These are phyloP conservation scores for Eubucco bourcierii DNA, from an alignment of 2,113 vertebrate species.

Conservation along the genomic window DNA sequence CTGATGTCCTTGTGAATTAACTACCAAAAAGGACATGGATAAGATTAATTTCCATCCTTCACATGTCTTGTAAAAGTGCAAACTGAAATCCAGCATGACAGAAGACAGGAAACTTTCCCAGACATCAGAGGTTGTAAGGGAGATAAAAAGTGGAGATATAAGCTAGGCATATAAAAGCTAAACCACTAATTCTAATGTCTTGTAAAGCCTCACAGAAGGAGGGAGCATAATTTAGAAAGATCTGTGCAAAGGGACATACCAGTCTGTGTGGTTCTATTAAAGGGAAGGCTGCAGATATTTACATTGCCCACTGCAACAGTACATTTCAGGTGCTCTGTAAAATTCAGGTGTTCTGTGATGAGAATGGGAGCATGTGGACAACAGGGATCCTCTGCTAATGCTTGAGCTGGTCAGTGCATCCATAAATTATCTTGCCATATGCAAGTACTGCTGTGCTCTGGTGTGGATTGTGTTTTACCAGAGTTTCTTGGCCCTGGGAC, in stretches of 20 bases:
- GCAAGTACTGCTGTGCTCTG: neutral
- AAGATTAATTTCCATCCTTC: conserved; percentile 2
- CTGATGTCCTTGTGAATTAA: neutral
- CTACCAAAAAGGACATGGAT: neutral
- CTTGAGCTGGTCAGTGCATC: neutral
- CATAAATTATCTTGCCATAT: neutral
- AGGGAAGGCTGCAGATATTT: neutral
- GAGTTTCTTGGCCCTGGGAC: neutral
- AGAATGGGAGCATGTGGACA: neutral
- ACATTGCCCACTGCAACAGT: neutral
- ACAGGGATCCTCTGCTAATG: neutral
- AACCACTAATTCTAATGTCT: neutral
- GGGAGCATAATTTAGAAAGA: neutral
- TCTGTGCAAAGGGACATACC: neutral
- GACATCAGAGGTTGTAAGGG: neutral
- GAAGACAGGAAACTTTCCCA: neutral
- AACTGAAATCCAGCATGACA: neutral
- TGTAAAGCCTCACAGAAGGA: neutral
- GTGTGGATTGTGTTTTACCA: neutral
- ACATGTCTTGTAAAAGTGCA: neutral
- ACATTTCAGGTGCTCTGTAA: neutral
- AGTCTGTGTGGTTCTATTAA: neutral
- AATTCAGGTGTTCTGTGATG: neutral
- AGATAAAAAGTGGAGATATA: neutral
- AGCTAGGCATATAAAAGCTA: neutral